Evolutionary conservation across 2,888 invertebrate genomes (phyloP), one percentile per base, ranked within the genome.

Genomic region (Pimpla rufipes): DNA sequence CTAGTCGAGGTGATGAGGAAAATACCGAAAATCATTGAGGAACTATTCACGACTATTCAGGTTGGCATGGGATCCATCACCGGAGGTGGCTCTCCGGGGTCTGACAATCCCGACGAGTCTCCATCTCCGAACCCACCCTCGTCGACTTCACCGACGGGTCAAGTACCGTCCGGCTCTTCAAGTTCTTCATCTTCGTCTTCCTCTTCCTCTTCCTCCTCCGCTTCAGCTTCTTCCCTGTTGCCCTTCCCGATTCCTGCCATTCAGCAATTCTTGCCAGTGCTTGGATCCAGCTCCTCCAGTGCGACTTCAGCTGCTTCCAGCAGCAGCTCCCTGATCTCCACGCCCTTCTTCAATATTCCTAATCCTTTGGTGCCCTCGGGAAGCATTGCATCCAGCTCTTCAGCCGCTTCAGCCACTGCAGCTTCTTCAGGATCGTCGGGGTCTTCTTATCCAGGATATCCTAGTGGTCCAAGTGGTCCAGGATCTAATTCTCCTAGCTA

Each of bases 361-460:
- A 18, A 52, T 52, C 21, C 52, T 16, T 10, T 52, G 2, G 3
- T 10, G 10, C 7, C 21, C 10, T 11, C 18, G 4, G 21, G 10
- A 10, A 6, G 18, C 21, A 7, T 10, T 18, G 10, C 18, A 1
- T 52, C 52, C 8, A 21, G 52, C 52, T 42, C 57, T 42, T 71
- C 71, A 7, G 16, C 64, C 6, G 18, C 64, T 18, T 35, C 74
- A 13, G 42, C 71, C 18, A 40, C 50, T 11, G 55, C 42, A 37
- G 52, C 50, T 35, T 55, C 73, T 47, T 29, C n/a, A 4, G 47
- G 16, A 29, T 23, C 10, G n/a, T 10, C 29, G 6, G 66, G 45
- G 2, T 10, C 13, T 13, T 35, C 45, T 5, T n/a, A n/a, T n/a
- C n/a, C 45, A 7, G 45, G 45, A 45, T 45, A 10, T 45, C n/a